Evolutionary conservation across 2,797 vertebrate species (phyloP).

Genomic region (Diplodus puntazzo): DNA sequence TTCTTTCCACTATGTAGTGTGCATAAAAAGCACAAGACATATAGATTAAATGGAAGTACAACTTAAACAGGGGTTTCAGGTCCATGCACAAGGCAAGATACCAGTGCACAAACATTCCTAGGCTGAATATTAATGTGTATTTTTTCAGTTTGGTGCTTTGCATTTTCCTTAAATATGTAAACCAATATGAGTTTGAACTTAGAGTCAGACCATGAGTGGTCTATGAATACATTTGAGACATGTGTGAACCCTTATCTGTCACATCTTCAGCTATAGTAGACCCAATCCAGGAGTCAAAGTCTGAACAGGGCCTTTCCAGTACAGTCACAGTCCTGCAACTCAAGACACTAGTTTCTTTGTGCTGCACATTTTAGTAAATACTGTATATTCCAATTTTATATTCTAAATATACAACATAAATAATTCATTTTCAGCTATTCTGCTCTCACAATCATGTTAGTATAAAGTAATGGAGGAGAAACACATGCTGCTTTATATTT

Average conservation of each 20-base stretch:
- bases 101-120: neutral
- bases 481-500: neutral
- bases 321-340: neutral
- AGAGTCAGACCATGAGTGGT: neutral
- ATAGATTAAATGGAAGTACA: neutral
- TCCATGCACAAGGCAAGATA: neutral
- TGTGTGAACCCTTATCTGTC: too few species aligned
- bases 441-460: neutral
- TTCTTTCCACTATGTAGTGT: neutral
- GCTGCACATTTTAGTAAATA: neutral
- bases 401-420: too few species aligned
- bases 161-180: neutral
- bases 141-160: neutral
- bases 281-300: constrained; percentile 1
- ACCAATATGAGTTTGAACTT: too few species aligned
- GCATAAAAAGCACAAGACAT: neutral
- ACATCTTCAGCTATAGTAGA: neutral
- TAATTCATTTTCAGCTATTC: neutral
- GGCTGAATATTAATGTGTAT: neutral
- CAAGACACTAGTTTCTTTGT: neutral
- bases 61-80: neutral
- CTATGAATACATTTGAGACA: neutral
- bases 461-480: neutral
- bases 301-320: neutral
- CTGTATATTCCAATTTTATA: neutral